Percentiles rank a stretch among this genome's conserved stretches.
phyloP scores from a whole-genome alignment of 1,140 invertebrate species.

The Adoxophyes honmai region DNA sequence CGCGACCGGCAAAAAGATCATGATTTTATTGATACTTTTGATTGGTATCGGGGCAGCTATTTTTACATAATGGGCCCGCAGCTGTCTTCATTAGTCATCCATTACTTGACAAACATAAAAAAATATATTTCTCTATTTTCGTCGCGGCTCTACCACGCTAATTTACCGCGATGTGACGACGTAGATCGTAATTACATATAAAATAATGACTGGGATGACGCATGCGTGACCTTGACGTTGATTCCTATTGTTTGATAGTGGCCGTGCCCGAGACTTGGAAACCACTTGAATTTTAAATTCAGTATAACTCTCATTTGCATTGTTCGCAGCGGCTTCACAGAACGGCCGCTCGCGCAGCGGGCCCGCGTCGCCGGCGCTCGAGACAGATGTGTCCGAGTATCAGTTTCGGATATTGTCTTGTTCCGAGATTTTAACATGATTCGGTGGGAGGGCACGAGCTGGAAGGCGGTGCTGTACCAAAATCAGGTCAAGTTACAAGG shows the following conservation, averaged over 20 bases:
- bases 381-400: conserved; percentile 55
- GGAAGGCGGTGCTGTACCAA: conserved; percentile 46
- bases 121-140: conserved; percentile 8
- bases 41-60: conserved; percentile 2
- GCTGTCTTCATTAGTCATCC: conserved; percentile 8
- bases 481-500: conserved; percentile 70
- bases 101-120: neutral
- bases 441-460: conserved; percentile 59
- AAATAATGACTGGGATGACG: conserved; percentile 59
- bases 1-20: neutral
- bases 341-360: no score
- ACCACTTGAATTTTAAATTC: conserved; percentile 50
- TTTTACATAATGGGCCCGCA: conserved; percentile 10
- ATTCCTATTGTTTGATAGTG: conserved; percentile 60
- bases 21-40: conserved; percentile 14
- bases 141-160: neutral
- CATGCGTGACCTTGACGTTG: conserved; percentile 55
- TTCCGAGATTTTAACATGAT: conserved; percentile 35
- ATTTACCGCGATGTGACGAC: conserved; percentile 26
- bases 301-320: conserved; percentile 29
- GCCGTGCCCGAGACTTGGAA: conserved; percentile 33
- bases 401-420: conserved; percentile 26
- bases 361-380: conserved; percentile 39
- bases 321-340: conserved; percentile 18
- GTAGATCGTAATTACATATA: conserved; percentile 53